A percentile compares a stretch with the other conserved stretches of the same genome.
phyloP scores from a whole-genome alignment of 1,140 invertebrate species.

The Radopholus similis region DNA sequence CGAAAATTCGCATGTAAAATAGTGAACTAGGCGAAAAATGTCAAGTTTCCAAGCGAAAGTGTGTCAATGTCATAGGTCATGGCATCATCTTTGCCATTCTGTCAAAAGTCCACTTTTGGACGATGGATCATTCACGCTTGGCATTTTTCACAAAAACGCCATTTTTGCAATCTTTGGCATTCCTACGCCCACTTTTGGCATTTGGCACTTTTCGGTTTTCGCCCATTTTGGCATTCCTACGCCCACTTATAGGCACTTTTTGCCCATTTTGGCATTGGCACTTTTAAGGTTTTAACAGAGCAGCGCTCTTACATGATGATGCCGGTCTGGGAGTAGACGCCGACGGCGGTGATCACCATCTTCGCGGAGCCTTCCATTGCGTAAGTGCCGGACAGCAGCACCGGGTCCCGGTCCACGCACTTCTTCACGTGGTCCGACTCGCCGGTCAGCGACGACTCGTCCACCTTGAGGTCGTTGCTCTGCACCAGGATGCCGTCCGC shows the following conservation, averaged over 20 bases:
- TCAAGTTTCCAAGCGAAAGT: too few species aligned
- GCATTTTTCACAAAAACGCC: too few species aligned
- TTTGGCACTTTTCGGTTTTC: neutral
- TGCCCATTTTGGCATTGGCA: neutral
- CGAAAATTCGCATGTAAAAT: too few species aligned
- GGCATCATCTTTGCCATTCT: too few species aligned
- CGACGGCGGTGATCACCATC: constrained; percentile 59
- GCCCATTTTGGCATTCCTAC: neutral
- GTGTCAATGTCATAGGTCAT: too few species aligned
- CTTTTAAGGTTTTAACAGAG: neutral
- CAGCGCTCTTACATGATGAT: constrained; percentile 54
- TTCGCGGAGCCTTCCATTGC: constrained; percentile 60
- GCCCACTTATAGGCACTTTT: neutral
- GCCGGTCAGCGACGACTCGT: constrained; percentile 60
- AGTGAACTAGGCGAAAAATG: too few species aligned
- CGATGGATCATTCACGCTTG: too few species aligned
- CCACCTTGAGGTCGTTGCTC: constrained; percentile 60
- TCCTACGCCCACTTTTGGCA: neutral
- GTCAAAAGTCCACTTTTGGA: too few species aligned
- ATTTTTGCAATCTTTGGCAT: too few species aligned
- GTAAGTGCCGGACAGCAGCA: constrained; percentile 59
- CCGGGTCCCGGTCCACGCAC: constrained; percentile 50
- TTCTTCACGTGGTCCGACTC: constrained; percentile 60
- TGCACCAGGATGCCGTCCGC: constrained; percentile 60
- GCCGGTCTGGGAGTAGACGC: constrained; percentile 60